These are phyloP conservation scores for Gallinago nigripennis DNA, from an alignment of 2,797 vertebrate species.

Conservation along the genomic window DNA sequence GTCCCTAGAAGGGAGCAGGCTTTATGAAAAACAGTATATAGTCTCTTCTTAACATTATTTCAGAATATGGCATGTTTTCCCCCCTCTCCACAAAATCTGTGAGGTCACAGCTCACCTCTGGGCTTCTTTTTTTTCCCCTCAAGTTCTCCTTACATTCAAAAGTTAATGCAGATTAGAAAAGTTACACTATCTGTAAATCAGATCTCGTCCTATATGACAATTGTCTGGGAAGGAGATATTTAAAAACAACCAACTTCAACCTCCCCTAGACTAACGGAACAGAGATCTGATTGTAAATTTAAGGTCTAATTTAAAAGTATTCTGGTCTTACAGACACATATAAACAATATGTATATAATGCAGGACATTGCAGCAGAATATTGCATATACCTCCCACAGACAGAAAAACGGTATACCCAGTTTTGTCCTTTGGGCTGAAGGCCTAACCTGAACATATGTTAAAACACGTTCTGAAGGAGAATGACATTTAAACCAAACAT, in stretches of 20 bases:
- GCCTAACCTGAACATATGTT: not conserved
- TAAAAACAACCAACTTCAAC: not conserved
- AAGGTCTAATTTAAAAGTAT: not conserved
- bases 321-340: not conserved
- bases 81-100: not conserved
- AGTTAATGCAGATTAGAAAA: not conserved
- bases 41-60: not conserved
- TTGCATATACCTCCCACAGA: rapidly evolving
- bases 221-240: not conserved
- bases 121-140: not conserved
- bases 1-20: not conserved
- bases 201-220: not conserved
- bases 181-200: not conserved
- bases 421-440: not conserved
- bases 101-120: not conserved
- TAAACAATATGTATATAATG: not conserved
- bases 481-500: not conserved
- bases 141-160: not conserved
- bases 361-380: not conserved
- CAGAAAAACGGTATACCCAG: not conserved
- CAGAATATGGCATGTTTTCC: not conserved
- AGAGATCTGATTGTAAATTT: not conserved
- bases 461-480: not conserved
- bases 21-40: not conserved
- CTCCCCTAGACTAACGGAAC: not conserved